A percentile compares a stretch with the other conserved stretches of the same genome.
Conservation (phyloP, 2,888 invertebrate genomes). For the Nezara viridula region DNA sequence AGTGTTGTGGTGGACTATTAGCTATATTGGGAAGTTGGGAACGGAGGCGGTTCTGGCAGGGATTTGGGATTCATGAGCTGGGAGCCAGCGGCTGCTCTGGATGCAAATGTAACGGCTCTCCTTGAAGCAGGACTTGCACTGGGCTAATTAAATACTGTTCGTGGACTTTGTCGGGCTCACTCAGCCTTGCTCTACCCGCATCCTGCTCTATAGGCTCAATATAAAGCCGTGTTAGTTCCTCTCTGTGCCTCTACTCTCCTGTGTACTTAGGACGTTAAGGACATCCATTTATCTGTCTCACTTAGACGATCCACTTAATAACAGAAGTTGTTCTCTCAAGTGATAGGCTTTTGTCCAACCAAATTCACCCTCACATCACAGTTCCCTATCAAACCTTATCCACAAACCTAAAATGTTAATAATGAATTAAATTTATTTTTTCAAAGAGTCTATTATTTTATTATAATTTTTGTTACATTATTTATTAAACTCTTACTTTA, state of each 20-base stretch:
- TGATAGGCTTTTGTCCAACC: too few species aligned
- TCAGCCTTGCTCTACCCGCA: background rate
- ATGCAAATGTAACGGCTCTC: background rate
- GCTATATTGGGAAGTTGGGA: slow-evolving; percentile 1
- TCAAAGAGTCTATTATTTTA: too few species aligned
- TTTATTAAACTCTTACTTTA: too few species aligned
- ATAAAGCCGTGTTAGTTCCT: background rate
- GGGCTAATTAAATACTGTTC: slow-evolving; percentile 15
- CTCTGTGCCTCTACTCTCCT: background rate
- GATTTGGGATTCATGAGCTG: slow-evolving; percentile 11
- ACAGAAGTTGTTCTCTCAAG: too few species aligned
- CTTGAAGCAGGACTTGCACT: background rate
- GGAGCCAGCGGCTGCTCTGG: background rate
- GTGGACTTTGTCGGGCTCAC: slow-evolving; percentile 4
- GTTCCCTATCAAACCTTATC: too few species aligned
- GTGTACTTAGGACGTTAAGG: background rate
- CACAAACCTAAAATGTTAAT: too few species aligned
- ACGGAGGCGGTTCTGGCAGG: background rate
- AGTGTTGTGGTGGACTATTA: background rate
- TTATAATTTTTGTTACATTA: too few species aligned
- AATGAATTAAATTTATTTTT: too few species aligned
- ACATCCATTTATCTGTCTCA: background rate
- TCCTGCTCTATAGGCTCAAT: background rate
- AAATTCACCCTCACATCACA: too few species aligned
- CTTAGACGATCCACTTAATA: too few species aligned